These are phyloP conservation scores for Ptilodon capucinus DNA, from an alignment of 2,888 invertebrate genomes.

Conservation along the genomic window DNA sequence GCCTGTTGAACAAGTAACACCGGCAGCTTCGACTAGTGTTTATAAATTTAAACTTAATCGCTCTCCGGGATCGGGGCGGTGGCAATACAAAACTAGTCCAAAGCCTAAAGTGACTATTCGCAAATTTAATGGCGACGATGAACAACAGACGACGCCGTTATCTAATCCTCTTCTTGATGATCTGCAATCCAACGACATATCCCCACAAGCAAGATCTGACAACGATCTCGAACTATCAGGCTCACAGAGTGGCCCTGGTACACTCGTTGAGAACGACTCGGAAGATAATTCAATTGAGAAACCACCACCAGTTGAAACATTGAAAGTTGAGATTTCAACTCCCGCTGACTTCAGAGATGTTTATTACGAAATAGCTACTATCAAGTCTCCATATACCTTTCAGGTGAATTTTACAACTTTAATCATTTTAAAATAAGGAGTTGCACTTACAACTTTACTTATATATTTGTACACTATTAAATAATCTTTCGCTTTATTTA, in stretches of 20 bases:
- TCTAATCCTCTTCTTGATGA: constrained; percentile 70
- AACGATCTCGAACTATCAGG: constrained; percentile 89
- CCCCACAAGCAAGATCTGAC: constrained; percentile 81
- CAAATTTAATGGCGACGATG: constrained; percentile 84
- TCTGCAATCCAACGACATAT: constrained; percentile 77
- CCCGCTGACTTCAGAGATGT: constrained; percentile 92
- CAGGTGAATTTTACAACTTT: constrained; percentile 83
- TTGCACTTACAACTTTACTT: too few relatives aligned
- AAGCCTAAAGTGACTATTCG: constrained; percentile 93
- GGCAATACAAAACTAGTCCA: constrained; percentile 95
- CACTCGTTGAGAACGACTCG: constrained; percentile 83
- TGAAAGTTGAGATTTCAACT: constrained; percentile 94
- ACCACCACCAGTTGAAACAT: constrained; percentile 88
- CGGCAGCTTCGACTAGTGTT: constrained; percentile 82
- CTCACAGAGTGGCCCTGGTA: constrained; percentile 84
- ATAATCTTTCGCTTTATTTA: not conserved
- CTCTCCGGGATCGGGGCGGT: constrained; percentile 91
- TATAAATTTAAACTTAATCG: constrained; percentile 92
- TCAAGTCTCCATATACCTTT: constrained; percentile 94
- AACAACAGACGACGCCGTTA: constrained; percentile 72
- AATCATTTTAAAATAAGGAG: not conserved
- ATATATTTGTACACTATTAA: not conserved
- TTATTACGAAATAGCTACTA: constrained; percentile 95
- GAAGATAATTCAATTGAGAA: constrained; percentile 85
- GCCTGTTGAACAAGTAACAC: constrained; percentile 78